Percentiles rank a stretch among this genome's conserved stretches.
Evolutionary conservation across 2,888 invertebrate species (phyloP).

Genomic region (Dynastes tityus): DNA sequence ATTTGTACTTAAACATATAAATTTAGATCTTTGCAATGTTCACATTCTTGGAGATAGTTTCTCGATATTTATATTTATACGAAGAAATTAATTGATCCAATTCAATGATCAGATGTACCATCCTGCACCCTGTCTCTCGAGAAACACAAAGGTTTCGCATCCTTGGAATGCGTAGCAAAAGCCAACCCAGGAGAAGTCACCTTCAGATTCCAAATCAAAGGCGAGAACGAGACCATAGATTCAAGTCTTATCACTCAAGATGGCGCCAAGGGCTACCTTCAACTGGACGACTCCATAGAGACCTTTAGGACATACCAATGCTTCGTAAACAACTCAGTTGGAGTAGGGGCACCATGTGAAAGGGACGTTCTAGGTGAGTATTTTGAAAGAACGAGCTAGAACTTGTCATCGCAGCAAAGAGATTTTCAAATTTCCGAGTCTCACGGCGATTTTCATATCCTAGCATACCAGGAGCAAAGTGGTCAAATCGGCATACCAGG

Average conservation of each 20-base stretch:
- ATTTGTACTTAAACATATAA: too few relatives aligned
- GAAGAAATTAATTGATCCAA: background rate
- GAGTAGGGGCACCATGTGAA: constrained; percentile 77
- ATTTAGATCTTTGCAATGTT: too few relatives aligned
- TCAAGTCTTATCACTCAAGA: constrained; percentile 75
- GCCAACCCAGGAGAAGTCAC: constrained; percentile 86
- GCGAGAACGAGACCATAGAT: constrained; percentile 83
- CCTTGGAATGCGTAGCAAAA: constrained; percentile 84
- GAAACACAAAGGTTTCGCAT: constrained; percentile 81
- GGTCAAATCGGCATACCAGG: constrained; percentile 73
- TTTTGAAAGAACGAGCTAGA: background rate
- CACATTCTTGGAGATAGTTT: too few relatives aligned
- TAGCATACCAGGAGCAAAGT: constrained; percentile 82
- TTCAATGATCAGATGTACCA: constrained; percentile 69
- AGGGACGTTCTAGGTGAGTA: constrained; percentile 78
- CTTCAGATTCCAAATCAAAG: constrained; percentile 89
- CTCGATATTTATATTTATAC: too few relatives aligned
- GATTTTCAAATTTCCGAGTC: background rate
- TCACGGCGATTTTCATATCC: constrained; percentile 60
- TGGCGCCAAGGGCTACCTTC: constrained; percentile 76
- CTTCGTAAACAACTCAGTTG: constrained; percentile 88
- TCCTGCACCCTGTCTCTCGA: constrained; percentile 86
- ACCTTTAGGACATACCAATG: constrained; percentile 87
- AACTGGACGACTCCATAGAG: constrained; percentile 76
- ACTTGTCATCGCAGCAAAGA: too few relatives aligned